These are phyloP conservation scores for Chamaetylas fuelleborni DNA, from an alignment of 2,113 vertebrate genomes.

Conservation along the genomic window DNA sequence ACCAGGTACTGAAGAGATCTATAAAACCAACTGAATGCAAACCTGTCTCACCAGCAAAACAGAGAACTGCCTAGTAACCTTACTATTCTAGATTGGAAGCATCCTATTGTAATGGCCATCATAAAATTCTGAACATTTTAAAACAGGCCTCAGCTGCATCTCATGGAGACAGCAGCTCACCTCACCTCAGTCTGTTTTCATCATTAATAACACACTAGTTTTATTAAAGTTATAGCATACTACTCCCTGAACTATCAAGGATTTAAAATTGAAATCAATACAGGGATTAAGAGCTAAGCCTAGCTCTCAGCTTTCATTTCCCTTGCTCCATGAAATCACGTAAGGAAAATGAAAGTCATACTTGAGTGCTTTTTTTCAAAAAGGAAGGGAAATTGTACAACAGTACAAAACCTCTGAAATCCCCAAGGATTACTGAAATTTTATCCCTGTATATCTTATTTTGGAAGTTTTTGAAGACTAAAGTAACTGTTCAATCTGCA, in stretches of 20 bases:
- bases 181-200: background rate
- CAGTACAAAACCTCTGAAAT: background rate
- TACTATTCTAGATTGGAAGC: background rate
- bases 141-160: background rate
- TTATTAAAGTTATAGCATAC: background rate
- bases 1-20: background rate
- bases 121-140: background rate
- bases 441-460: background rate
- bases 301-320: background rate
- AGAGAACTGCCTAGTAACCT: background rate
- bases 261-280: background rate
- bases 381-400: background rate
- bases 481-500: background rate
- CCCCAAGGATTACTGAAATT: background rate
- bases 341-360: background rate
- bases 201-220: background rate
- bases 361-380: background rate
- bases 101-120: background rate
- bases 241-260: background rate
- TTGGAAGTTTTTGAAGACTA: background rate
- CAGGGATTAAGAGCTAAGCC: background rate
- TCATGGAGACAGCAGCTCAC: background rate
- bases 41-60: background rate
- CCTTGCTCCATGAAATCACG: background rate
- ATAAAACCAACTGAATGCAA: background rate